Percentiles rank a stretch among this genome's conserved stretches.
Evolutionary conservation across 2,888 invertebrate species (phyloP).

Genomic region (Oithona nana): DNA sequence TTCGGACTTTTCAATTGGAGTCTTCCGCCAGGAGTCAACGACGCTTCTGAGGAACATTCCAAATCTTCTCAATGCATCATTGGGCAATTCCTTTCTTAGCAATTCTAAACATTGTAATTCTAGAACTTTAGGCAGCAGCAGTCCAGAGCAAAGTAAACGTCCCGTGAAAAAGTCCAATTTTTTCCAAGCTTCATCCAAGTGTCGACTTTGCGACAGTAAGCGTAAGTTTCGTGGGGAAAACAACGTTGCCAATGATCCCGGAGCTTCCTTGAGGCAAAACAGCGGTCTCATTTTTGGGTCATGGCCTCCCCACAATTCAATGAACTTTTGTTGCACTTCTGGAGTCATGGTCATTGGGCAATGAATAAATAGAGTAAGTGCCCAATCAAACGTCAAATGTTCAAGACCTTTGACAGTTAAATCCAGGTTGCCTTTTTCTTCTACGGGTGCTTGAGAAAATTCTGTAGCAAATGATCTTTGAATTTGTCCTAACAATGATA

Average conservation of each 20-base stretch:
- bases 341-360: neutral
- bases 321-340: neutral
- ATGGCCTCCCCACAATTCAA: neutral
- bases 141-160: constrained; percentile 15
- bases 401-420: neutral
- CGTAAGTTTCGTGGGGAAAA: constrained; percentile 19
- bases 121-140: constrained; percentile 16
- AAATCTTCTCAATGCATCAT: neutral
- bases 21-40: neutral
- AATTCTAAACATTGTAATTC: constrained; percentile 19
- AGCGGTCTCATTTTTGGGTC: neutral
- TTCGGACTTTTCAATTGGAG: neutral
- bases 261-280: neutral
- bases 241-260: neutral
- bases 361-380: neutral
- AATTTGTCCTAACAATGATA: constrained; percentile 3
- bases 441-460: neutral
- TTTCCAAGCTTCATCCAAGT: constrained; percentile 17
- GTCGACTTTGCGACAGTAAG: constrained; percentile 18
- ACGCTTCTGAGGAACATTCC: neutral
- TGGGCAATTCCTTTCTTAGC: constrained; percentile 19
- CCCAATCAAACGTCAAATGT: neutral
- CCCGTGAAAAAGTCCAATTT: constrained; percentile 16
- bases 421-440: neutral
- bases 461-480: neutral